Evolutionary conservation across 2,888 invertebrate genomes (phyloP).

Genomic region (Acanthosepion pharaonis): DNA sequence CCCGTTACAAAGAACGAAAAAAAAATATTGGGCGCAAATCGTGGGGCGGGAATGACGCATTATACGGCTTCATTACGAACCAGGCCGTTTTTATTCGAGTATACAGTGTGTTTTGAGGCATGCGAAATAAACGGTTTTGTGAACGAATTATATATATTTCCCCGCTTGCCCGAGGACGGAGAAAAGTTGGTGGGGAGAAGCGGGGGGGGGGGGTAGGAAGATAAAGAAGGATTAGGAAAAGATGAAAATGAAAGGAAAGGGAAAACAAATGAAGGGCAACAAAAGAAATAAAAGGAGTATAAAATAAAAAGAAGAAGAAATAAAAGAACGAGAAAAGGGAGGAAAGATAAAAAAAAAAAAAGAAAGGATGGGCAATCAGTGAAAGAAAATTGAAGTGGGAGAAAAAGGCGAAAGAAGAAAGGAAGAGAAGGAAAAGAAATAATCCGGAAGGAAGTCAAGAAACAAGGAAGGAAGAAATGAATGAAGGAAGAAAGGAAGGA

Average conservation of each 20-base stretch:
- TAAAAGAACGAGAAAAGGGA: neutral
- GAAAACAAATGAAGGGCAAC: neutral
- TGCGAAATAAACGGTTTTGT: neutral
- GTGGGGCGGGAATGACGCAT: neutral
- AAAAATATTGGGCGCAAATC: neutral
- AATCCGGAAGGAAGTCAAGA: neutral
- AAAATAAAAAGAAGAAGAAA: neutral
- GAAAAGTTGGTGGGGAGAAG: neutral
- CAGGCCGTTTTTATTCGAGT: neutral
- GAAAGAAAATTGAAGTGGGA: too few relatives aligned
- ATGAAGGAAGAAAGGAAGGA: neutral
- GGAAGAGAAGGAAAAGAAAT: neutral
- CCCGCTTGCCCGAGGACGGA: neutral
- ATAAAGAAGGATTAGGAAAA: neutral
- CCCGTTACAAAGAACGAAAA: neutral
- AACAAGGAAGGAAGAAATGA: neutral
- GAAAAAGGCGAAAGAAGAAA: too few relatives aligned
- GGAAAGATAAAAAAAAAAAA: neutral
- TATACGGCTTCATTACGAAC: neutral
- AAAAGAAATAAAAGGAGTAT: neutral
- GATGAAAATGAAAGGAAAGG: neutral
- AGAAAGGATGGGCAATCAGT: neutral
- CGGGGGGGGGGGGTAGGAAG: neutral
- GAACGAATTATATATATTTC: neutral
- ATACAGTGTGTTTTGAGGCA: constrained; percentile 7